Conservation (phyloP, 2,113 vertebrate genomes). For the Notothenia rossii region DNA sequence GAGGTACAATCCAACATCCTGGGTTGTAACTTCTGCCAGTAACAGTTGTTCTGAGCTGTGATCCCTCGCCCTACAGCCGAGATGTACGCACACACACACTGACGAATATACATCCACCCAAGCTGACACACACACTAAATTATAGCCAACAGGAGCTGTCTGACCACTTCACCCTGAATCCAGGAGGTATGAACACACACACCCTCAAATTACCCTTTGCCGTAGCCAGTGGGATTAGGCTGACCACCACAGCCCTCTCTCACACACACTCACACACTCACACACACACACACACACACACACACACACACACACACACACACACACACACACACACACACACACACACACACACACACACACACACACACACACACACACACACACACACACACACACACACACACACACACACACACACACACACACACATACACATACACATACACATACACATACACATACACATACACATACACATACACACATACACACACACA, state of each 20-base stretch:
- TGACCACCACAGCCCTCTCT: slow-evolving; percentile 61
- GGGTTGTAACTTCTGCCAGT: slow-evolving; percentile 32
- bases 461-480: slow-evolving; percentile 21
- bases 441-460: no score
- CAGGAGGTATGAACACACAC: slow-evolving; percentile 77
- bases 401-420: not conserved
- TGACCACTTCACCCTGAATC: slow-evolving; percentile 73
- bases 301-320: no score
- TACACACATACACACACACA: slow-evolving; percentile 7
- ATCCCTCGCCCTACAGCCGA: slow-evolving; percentile 18
- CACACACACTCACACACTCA: slow-evolving; percentile 32
- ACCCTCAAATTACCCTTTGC: slow-evolving; percentile 79
- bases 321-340: no score
- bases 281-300: no score
- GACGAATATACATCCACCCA: slow-evolving; percentile 19
- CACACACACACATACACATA: no score
- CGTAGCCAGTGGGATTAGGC: slow-evolving; percentile 67
- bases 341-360: no score
- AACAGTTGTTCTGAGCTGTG: slow-evolving; percentile 47
- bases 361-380: no score
- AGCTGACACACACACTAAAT: slow-evolving; percentile 62
- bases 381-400: no score
- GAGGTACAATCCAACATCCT: slow-evolving; percentile 49
- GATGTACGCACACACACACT: slow-evolving; percentile 27
- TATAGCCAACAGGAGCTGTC: slow-evolving; percentile 74